Base-by-base conservation (phyloP, 2,888 invertebrate species). In the Ferdinandea cuprea region DNA sequence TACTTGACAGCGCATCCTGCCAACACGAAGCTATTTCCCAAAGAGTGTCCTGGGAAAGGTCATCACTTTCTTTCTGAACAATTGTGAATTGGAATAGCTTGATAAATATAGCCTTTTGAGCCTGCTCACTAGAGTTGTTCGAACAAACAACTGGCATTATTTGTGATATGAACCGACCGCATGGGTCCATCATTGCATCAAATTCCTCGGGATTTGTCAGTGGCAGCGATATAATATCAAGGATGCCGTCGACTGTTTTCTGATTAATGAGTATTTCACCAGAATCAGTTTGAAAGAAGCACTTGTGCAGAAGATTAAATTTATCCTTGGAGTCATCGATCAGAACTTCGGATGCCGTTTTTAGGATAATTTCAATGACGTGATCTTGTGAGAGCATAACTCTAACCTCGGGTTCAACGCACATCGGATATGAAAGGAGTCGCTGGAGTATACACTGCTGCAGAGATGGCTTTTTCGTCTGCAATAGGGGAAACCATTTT, bases 11-110 rank as follows among this genome's bases (percentile, higher is more conserved):
- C 6, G 92, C 92, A 88, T 93, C 93, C 87, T 92, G 93, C 93
- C 93, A 93, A 42, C 93, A 92, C 13, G 92, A 92, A 17, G 92
- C 92, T 40, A 92, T 90, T 89, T 93, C 93, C 91, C 92, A 91
- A 85, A 93, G 89, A 9, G 93, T 92, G 83, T 92, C 93, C 72
- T 89, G 89, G 0, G 89, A 89, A 13, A 91, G 84, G 74, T 87
- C 87, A 54, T 90, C 88, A 59, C 87, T 88, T 1, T 87, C 87
- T 8, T 86, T 87, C 37, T 88, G 88, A 73, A 90, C 89, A 73
- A 92, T 89, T 37, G 91, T 91, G 44, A 93, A 90, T 83, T 89
- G 88, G 83, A 92, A 92, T 21, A 93, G 86, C 13, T 90, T 89
- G 3, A 92, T 74, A 25, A 93, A 90, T 3, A 93, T 88, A 48